These are phyloP conservation scores for Coturnix japonica DNA, from an alignment of 2,113 vertebrate species.

Conservation along the genomic window DNA sequence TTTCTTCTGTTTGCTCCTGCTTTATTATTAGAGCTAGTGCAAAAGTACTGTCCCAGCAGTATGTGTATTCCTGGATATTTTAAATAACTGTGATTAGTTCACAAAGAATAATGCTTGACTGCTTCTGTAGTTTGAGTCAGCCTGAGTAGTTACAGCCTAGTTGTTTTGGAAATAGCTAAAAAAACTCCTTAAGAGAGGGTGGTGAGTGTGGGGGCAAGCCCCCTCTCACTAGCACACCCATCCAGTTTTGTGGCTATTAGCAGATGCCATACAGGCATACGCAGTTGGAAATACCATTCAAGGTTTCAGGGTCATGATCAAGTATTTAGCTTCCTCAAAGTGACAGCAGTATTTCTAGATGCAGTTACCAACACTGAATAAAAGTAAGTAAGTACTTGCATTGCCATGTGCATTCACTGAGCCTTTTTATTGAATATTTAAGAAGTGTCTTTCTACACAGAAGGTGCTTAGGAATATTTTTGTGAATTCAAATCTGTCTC, in stretches of 20 bases:
- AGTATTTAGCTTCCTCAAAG: conserved; percentile 51
- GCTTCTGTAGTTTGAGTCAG: conserved; percentile 28
- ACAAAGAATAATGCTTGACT: conserved; percentile 34
- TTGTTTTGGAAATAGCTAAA: neutral
- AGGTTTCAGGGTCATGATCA: conserved; percentile 22
- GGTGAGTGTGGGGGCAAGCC: neutral
- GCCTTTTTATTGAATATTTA: conserved; percentile 7
- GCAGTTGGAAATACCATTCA: conserved; percentile 8
- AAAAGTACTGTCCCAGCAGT: conserved; percentile 28
- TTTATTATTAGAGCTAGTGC: conserved; percentile 65
- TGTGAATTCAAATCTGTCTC: conserved; percentile 33
- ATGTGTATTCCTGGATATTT: conserved; percentile 29
- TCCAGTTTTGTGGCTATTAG: neutral
- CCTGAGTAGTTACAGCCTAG: neutral
- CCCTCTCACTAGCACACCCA: neutral
- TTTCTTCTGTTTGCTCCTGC: conserved; percentile 62
- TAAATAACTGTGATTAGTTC: conserved; percentile 54
- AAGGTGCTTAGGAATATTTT: conserved; percentile 50
- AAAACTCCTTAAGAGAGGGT: neutral
- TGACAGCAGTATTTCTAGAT: conserved; percentile 40
- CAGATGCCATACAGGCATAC: neutral
- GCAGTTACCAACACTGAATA: conserved; percentile 47
- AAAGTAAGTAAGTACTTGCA: conserved; percentile 42
- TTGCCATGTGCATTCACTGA: neutral
- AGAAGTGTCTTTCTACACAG: conserved; percentile 27